Base-by-base conservation (phyloP, 2,888 invertebrate species). In the Drosophila meridionalis region DNA sequence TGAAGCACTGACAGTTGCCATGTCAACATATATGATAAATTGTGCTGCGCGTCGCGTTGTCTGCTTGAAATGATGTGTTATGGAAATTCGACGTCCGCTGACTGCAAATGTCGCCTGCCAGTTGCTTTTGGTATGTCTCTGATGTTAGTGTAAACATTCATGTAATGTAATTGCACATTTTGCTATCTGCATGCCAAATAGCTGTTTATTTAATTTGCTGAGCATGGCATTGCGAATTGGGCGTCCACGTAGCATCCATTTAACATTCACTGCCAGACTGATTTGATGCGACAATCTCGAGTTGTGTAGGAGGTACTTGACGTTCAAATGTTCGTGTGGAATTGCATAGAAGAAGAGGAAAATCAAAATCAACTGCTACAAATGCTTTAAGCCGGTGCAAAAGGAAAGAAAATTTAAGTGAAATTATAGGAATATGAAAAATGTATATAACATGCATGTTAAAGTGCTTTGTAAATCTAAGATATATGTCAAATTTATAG, bases 21-120 rank as follows among this genome's bases (percentile, higher is more conserved):
- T 77, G 85, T 83, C 88, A 85, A 71, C 85, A 70, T 79, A 67
- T 77, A 87, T 86, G 85, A 86, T 87, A 87, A 86, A 86, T 86
- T 85, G 79, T 68, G 65, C 56, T 61, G 55, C 70, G 73, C 85
- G 68, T 81, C 73, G 70, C 63, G 82, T 73, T 69, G 63, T 60
- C 79, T 68, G 63, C 59, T 69, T 68, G 73, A 82, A 78, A 77
- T 78, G 76, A 76, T 71, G 78, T 84, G 76, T 78, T 70, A 85
- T 85, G 84, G 84, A 80, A 85, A 87, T 78, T 78, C 69, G 52
- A 75, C 66, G 62, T 66, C 48, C 48, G 57, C 28, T 58, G 75
- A 65, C 64, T 69, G 67, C 66, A 67, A 77, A 64, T 73, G 74
- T 62, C 56, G 58, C 32, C 63, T 9, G 38, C 34, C 45, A 58